Percentiles rank a stretch among this genome's conserved stretches.
Conservation (phyloP, 2,797 vertebrate species). For the Tokudaia tokunoshimensis region DNA sequence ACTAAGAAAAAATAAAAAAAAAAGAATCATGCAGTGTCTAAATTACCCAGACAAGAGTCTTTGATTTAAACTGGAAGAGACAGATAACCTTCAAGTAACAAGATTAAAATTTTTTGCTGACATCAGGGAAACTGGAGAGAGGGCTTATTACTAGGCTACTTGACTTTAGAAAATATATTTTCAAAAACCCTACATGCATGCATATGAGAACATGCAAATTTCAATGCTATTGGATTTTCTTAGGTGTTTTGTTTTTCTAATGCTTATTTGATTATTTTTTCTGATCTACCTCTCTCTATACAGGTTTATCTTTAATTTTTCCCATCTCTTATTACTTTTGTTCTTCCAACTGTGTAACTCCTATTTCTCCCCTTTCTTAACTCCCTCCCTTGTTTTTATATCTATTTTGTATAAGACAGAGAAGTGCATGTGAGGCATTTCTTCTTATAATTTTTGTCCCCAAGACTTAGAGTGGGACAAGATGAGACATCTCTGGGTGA, state of each 20-base stretch:
- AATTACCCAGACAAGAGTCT: constrained; percentile 29
- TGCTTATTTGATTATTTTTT: not conserved
- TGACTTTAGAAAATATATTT: constrained; percentile 44
- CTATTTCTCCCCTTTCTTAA: not conserved
- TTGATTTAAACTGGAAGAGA: constrained; percentile 67
- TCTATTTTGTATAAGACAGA: not conserved
- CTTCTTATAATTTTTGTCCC: constrained; percentile 46
- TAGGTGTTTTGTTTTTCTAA: not conserved
- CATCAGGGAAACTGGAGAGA: constrained; percentile 15
- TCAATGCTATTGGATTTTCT: not conserved
- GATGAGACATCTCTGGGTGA: not conserved
- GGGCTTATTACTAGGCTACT: constrained; percentile 50
- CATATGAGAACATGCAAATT: constrained; percentile 37
- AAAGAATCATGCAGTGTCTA: not conserved
- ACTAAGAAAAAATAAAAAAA: not conserved
- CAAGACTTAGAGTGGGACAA: constrained; percentile 5
- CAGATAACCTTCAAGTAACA: constrained; percentile 55
- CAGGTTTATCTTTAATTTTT: not conserved
- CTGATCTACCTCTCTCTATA: not conserved
- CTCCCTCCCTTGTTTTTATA: not conserved
- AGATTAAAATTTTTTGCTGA: constrained; percentile 71
- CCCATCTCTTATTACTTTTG: not conserved
- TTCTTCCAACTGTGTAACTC: not conserved
- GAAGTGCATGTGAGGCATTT: not conserved
- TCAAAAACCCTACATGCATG: not conserved